Percentiles rank a stretch among this genome's conserved stretches.
Evolutionary conservation across 2,113 vertebrate species (phyloP).

Genomic region (Ia io): DNA sequence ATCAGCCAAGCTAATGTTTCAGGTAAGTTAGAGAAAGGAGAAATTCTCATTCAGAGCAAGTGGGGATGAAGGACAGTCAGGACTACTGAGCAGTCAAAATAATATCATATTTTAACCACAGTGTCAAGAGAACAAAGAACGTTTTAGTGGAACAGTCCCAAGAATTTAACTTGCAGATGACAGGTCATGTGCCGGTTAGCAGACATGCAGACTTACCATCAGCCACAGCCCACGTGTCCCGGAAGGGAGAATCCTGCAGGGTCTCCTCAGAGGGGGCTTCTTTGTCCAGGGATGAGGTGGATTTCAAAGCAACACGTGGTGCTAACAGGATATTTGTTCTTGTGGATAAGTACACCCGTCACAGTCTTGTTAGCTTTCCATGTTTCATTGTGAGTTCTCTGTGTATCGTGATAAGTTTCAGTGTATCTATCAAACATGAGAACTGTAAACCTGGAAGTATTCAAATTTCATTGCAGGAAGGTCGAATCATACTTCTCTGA

Average conservation of each 20-base stretch:
- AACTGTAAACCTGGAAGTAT: background rate
- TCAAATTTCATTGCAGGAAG: background rate
- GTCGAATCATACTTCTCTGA: background rate
- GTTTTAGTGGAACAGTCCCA: background rate
- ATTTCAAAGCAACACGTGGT: background rate
- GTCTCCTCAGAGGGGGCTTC: background rate
- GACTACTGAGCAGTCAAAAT: background rate
- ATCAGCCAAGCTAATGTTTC: background rate
- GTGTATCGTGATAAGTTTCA: background rate
- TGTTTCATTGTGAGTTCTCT: background rate
- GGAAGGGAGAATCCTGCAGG: background rate
- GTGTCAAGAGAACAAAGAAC: background rate
- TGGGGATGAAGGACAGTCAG: background rate
- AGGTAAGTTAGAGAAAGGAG: background rate
- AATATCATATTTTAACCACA: background rate
- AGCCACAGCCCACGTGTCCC: accelerated
- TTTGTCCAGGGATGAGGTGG: background rate
- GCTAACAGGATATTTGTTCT: background rate
- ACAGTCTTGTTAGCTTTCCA: background rate
- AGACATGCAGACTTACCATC: background rate
- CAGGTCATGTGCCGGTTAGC: too few species aligned
- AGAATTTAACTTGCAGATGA: background rate
- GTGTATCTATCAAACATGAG: accelerated
- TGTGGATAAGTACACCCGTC: background rate
- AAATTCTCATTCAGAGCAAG: background rate